Conservation (phyloP, 2,797 vertebrate species). For the Lepilemur ruficaudatus region DNA sequence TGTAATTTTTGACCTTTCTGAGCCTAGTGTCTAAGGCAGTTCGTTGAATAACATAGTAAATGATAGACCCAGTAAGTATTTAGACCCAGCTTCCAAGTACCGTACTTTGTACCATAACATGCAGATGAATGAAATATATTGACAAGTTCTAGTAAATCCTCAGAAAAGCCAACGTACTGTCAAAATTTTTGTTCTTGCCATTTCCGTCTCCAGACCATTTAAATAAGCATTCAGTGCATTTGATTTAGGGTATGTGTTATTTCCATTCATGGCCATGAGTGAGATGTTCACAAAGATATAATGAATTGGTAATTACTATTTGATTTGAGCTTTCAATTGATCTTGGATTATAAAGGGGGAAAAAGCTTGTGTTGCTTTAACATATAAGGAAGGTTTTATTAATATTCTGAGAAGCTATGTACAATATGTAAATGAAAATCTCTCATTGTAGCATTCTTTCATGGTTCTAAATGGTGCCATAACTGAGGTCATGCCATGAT, state of each 20-base stretch:
- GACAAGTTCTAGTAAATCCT: neutral
- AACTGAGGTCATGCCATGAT: conserved; percentile 56
- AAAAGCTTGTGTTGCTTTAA: conserved; percentile 6
- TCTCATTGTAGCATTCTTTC: conserved; percentile 57
- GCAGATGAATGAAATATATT: neutral
- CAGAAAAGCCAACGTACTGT: neutral
- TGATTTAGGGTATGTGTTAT: neutral
- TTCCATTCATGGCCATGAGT: neutral
- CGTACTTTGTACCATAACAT: neutral
- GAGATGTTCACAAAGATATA: neutral
- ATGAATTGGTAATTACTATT: neutral
- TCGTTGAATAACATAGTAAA: neutral
- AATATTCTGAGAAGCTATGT: conserved; percentile 60
- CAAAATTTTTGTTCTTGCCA: neutral
- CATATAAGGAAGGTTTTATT: conserved; percentile 36
- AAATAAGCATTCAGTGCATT: conserved; percentile 22
- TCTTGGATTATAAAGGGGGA: neutral
- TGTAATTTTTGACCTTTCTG: neutral
- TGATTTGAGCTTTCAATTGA: neutral
- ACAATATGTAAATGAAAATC: conserved; percentile 59
- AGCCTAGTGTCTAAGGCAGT: neutral
- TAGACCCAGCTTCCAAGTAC: neutral
- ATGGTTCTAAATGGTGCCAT: conserved; percentile 35
- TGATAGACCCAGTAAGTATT: neutral
- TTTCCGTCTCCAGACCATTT: neutral